phyloP scores from a whole-genome alignment of 1,140 invertebrate species.

The Monochamus saltuarius region DNA sequence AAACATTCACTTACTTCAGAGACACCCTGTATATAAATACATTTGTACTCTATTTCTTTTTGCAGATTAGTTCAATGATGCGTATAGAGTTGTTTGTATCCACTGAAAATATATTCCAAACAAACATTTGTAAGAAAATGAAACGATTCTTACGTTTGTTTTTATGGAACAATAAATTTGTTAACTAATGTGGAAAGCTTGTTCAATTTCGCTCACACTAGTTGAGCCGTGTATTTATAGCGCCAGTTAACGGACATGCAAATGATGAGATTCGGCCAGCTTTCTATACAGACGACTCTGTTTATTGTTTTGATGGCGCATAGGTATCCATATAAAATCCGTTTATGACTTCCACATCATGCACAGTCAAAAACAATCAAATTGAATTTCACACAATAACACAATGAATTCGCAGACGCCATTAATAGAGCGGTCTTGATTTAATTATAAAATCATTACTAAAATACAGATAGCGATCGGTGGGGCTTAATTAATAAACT shows the following conservation, averaged over 20 bases:
- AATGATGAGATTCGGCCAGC: constrained; percentile 4
- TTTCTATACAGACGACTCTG: background rate
- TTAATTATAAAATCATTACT: constrained; percentile 32
- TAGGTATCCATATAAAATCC: constrained; percentile 29
- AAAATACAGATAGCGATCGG: constrained; percentile 35
- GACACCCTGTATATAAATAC: too few relatives aligned
- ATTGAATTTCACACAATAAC: constrained; percentile 34
- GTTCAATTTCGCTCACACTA: too few relatives aligned
- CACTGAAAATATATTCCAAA: too few relatives aligned
- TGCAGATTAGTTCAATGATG: too few relatives aligned
- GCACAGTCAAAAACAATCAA: constrained; percentile 33
- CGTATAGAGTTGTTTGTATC: too few relatives aligned
- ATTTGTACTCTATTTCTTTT: too few relatives aligned
- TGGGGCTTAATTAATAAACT: constrained; percentile 36
- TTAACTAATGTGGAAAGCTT: too few relatives aligned
- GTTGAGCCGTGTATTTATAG: too few relatives aligned
- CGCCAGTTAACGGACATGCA: constrained; percentile 6
- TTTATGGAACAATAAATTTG: too few relatives aligned
- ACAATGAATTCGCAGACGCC: constrained; percentile 33
- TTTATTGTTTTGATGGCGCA: background rate
- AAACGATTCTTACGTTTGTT: too few relatives aligned
- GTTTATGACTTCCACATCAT: constrained; percentile 35
- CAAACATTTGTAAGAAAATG: too few relatives aligned
- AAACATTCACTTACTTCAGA: too few relatives aligned
- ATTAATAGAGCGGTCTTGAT: constrained; percentile 34